These are phyloP conservation scores for Drosophila buzzatii DNA, from an alignment of 2,888 invertebrate genomes.

Conservation along the genomic window DNA sequence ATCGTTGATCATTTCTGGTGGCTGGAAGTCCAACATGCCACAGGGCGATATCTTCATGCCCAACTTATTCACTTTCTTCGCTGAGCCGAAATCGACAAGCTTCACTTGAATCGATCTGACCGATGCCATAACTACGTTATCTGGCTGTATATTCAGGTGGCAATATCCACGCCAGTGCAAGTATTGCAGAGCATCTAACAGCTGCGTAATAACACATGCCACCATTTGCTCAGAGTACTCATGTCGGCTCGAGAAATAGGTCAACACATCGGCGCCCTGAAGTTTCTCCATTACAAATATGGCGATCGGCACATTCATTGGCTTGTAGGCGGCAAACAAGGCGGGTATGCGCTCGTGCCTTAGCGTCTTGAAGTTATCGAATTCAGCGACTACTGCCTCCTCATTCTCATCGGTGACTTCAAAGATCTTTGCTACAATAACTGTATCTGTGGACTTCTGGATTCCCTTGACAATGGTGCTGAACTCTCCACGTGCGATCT, in stretches of 20 bases:
- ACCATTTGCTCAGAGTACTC: slow-evolving; percentile 97
- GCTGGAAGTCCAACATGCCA: slow-evolving; percentile 91
- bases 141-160: slow-evolving; percentile 96
- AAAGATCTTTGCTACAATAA: slow-evolving; percentile 94
- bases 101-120: slow-evolving; percentile 94
- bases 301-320: slow-evolving; percentile 89
- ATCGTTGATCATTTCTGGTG: slow-evolving; percentile 95
- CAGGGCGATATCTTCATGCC: slow-evolving; percentile 89
- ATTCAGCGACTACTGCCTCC: slow-evolving; percentile 91
- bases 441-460: slow-evolving; percentile 90
- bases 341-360: slow-evolving; percentile 95
- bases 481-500: slow-evolving; percentile 94
- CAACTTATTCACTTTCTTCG: slow-evolving; percentile 92
- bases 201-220: slow-evolving; percentile 93
- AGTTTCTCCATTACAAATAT: slow-evolving; percentile 92
- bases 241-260: slow-evolving; percentile 94
- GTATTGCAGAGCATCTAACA: slow-evolving; percentile 96
- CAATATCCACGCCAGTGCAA: slow-evolving; percentile 97
- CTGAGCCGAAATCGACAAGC: slow-evolving; percentile 95
- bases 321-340: slow-evolving; percentile 90
- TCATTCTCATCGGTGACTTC: slow-evolving; percentile 89
- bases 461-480: slow-evolving; percentile 93
- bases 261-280: slow-evolving; percentile 96
- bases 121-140: slow-evolving; percentile 96
- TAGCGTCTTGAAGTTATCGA: slow-evolving; percentile 92